phyloP scores from a whole-genome alignment of 2,797 vertebrate species.

The Ctenopoma kingsleyae region DNA sequence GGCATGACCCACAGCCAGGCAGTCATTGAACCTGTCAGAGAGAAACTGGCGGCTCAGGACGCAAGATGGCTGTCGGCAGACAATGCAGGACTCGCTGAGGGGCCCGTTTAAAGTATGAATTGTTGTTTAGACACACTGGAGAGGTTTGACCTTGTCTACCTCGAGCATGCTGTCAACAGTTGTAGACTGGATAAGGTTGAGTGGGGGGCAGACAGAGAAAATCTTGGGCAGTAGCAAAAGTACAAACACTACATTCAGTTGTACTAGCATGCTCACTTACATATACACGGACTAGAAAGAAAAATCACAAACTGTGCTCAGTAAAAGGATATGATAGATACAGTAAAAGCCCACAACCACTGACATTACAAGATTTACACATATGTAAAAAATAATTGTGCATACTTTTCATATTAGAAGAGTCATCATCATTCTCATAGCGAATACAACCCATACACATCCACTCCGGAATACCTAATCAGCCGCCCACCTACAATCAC shows the following conservation, averaged over 20 bases:
- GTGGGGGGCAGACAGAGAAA: constrained; percentile 43
- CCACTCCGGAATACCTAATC: constrained; percentile 65
- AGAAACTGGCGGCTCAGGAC: constrained; percentile 64
- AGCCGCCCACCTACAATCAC: constrained; percentile 54
- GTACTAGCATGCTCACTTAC: constrained; percentile 13
- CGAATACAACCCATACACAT: constrained; percentile 42
- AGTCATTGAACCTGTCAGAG: constrained; percentile 74
- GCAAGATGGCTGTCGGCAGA: constrained; percentile 65
- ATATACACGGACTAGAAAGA: constrained; percentile 33
- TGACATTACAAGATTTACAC: constrained; percentile 36
- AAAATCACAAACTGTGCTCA: constrained; percentile 39
- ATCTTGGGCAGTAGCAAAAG: constrained; percentile 45
- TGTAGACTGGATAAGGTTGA: constrained; percentile 66
- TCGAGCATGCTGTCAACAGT: constrained; percentile 67
- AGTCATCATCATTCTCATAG: constrained; percentile 60
- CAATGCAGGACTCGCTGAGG: constrained; percentile 42
- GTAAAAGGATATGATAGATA: constrained; percentile 54
- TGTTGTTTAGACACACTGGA: constrained; percentile 68
- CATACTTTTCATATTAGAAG: constrained; percentile 59
- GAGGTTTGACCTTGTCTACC: constrained; percentile 73
- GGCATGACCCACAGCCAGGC: constrained; percentile 69
- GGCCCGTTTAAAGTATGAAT: constrained; percentile 69
- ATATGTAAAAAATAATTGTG: constrained; percentile 34
- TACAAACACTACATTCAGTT: constrained; percentile 23
- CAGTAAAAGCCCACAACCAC: constrained; percentile 34